Base-by-base conservation (phyloP, 2,888 invertebrate genomes). In the Lepidochrysops patricia region DNA sequence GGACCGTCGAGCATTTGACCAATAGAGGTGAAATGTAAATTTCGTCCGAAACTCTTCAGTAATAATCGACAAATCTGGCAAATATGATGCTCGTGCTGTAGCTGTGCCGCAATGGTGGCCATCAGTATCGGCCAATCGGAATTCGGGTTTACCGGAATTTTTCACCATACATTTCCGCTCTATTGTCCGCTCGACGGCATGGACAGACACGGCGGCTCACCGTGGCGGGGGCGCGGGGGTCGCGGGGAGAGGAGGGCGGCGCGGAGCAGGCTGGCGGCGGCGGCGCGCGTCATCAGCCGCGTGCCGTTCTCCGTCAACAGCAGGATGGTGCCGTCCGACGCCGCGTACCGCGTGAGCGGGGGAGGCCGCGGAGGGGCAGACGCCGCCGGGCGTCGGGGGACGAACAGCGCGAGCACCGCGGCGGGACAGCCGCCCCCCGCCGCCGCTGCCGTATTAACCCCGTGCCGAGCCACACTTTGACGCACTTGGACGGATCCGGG, bases 221-320 rank as follows among this genome's bases (percentile, higher is more conserved):
- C 89, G 76, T 85, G 83, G 78, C 84, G 88, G 82, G 82, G 84
- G 79, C 80, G 83, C 79, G 85, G 79, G 86, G 86, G 84, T 71
- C 87, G 86, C 83, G 87, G 88, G 84, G 87, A 88, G 82, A 85
- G 89, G 76, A 89, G 89, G 72, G 89, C 89, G 69, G 84, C 89
- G 75, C 87, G 88, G 74, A 90, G 89, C 71, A 90, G 80, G 77
- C 89, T 89, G 72, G 88, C 89, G 74, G 89, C 89, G 67, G 87
- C 89, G 68, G 88, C 85, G 70, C 89, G 83, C 57, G 89, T 90
- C 84, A 90, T 84, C 84, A 88, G 87, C 72, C 91, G 82, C 76
- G 91, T 91, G 84, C 92, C 92, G 76, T 91, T 91, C 82, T 91
- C 91, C 80, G 91, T 91, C 84, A 91, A 91, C 78, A 91, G 90